Conservation (phyloP, 2,888 invertebrate species). For the Galerucella nymphaeae region DNA sequence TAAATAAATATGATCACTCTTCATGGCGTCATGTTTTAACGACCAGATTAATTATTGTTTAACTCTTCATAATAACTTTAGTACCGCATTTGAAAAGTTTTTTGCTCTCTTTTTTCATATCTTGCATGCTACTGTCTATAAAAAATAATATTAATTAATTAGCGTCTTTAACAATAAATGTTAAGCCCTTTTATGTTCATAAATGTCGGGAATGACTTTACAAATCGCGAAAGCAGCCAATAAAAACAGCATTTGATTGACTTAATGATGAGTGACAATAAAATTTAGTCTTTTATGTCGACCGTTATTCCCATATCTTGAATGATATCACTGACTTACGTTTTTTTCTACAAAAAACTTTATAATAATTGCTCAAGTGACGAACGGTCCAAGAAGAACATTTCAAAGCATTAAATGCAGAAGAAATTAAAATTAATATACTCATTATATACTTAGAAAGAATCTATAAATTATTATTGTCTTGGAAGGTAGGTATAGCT, state of each 20-base stretch:
- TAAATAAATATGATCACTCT: neutral
- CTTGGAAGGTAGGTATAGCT: no score
- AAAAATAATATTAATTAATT: constrained; percentile 10
- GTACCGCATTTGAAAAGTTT: neutral
- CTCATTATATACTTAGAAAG: no score
- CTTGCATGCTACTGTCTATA: neutral
- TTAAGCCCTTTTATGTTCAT: constrained; percentile 5
- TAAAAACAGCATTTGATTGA: neutral
- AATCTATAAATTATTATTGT: no score
- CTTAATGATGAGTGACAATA: neutral
- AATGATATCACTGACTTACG: neutral
- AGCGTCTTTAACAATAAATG: neutral
- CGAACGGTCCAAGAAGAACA: neutral
- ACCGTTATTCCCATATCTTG: neutral
- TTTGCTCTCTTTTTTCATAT: constrained; percentile 2
- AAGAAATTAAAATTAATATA: no score
- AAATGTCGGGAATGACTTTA: constrained; percentile 1
- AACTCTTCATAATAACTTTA: neutral
- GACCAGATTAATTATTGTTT: constrained; percentile 2
- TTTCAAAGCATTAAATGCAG: no score
- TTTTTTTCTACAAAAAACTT: neutral
- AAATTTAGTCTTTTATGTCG: constrained; percentile 7
- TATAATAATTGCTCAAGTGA: neutral
- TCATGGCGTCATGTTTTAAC: neutral
- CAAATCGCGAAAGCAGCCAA: neutral